These are phyloP conservation scores for Hippoglossus hippoglossus DNA, from an alignment of 2,797 vertebrate species.

Conservation along the genomic window DNA sequence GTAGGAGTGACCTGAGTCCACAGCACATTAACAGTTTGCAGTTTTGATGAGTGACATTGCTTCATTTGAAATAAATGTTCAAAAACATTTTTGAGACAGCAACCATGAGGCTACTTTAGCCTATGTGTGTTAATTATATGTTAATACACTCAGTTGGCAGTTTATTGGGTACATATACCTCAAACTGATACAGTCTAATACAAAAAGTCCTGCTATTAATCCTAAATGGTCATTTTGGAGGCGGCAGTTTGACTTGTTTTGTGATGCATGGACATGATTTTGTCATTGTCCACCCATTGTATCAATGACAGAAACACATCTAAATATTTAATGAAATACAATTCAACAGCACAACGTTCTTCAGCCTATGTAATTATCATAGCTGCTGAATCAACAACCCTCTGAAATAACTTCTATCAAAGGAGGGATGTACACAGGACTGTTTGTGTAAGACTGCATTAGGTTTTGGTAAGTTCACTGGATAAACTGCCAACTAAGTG, in stretches of 20 bases:
- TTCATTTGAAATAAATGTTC: conserved; percentile 30
- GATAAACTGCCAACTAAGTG: conserved; percentile 2
- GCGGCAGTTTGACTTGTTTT: not conserved
- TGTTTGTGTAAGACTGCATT: not conserved
- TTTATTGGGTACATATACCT: not conserved
- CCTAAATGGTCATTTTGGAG: not conserved
- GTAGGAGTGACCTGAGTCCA: conserved; percentile 82
- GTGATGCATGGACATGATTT: not conserved
- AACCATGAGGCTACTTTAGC: conserved; percentile 22
- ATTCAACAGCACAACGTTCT: not conserved
- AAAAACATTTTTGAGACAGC: conserved; percentile 46
- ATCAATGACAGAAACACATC: not conserved
- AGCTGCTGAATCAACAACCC: not conserved
- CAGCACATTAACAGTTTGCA: conserved; percentile 24
- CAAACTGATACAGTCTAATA: not conserved
- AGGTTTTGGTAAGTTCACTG: not conserved
- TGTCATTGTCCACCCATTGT: not conserved
- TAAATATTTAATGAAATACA: not conserved
- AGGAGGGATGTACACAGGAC: no score
- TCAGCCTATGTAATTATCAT: not conserved
- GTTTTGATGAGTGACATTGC: conserved; percentile 15
- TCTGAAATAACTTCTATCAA: not conserved
- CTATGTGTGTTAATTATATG: conserved; percentile 34
- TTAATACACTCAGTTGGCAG: not conserved
- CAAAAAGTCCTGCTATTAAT: not conserved